phyloP scores from a whole-genome alignment of 2,797 vertebrate genomes.

The Hippopotamyrus pictus region DNA sequence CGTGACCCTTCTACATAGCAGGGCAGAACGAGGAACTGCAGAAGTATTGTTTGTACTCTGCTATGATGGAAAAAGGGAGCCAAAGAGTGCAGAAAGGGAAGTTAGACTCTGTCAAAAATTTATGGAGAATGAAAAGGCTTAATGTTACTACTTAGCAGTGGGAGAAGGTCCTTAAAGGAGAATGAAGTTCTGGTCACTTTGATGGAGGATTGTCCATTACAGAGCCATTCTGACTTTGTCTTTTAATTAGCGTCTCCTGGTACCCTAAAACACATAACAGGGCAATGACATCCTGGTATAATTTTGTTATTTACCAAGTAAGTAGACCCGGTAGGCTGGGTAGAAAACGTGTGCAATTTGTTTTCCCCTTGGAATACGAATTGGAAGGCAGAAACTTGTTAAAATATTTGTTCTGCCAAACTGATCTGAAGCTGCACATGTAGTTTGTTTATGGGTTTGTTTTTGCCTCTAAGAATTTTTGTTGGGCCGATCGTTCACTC shows the following conservation, averaged over 20 bases:
- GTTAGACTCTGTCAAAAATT: neutral
- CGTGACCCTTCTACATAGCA: conserved; percentile 6
- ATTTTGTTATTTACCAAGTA: conserved; percentile 44
- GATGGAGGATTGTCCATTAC: neutral
- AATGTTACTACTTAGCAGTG: conserved; percentile 13
- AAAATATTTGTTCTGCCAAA: conserved; percentile 5
- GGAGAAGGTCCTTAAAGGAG: neutral
- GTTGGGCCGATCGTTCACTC: neutral
- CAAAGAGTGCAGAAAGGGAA: neutral
- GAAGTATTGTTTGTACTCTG: conserved; percentile 10
- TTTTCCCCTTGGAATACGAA: conserved; percentile 14
- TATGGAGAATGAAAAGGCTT: conserved; percentile 15
- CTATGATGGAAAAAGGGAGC: neutral
- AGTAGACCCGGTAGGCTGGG: conserved; percentile 46
- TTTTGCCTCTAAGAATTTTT: neutral
- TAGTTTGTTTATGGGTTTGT: neutral
- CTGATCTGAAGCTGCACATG: neutral
- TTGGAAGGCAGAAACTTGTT: conserved; percentile 15
- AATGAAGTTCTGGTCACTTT: neutral
- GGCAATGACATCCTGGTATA: conserved; percentile 55
- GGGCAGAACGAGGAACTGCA: conserved; percentile 8
- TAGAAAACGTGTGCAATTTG: conserved; percentile 10
- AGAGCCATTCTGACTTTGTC: conserved; percentile 43
- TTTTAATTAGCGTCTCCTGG: conserved; percentile 58
- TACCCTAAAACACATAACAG: conserved; percentile 39